Evolutionary conservation across 2,797 vertebrate genomes (phyloP).

Genomic region (Leptodactylus fallax): DNA sequence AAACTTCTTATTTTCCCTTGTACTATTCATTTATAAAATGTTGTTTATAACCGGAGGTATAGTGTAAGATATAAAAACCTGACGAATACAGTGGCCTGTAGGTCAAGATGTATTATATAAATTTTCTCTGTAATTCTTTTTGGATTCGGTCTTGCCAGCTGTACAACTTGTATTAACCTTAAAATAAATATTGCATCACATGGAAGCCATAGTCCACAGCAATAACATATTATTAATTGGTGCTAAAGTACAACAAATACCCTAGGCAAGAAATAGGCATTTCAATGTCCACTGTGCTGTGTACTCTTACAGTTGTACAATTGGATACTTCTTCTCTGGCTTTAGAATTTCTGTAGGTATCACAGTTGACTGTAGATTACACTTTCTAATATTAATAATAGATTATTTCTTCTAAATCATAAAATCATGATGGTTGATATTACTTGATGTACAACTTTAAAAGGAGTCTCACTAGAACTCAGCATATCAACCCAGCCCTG

Average conservation of each 20-base stretch:
- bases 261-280: not conserved
- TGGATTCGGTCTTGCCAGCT: not conserved
- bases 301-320: too few relatives aligned
- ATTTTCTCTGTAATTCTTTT: not conserved
- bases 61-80: too few relatives aligned
- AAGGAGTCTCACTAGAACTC: too few relatives aligned
- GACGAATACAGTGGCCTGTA: too few relatives aligned
- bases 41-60: too few relatives aligned
- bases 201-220: conserved; percentile 29
- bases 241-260: conserved; percentile 7
- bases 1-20: too few relatives aligned
- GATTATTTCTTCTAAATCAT: too few relatives aligned
- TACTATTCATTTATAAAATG: too few relatives aligned
- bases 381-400: too few relatives aligned
- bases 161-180: not conserved
- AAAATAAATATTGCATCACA: conserved; percentile 8
- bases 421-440: too few relatives aligned
- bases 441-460: too few relatives aligned
- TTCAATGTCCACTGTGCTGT: not conserved
- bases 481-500: too few relatives aligned
- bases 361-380: not conserved
- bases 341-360: not conserved
- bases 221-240: conserved; percentile 12
- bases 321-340: not conserved
- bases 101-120: not conserved